Evolutionary conservation across 2,797 vertebrate genomes (phyloP), one percentile per base, ranked within the genome.

Genomic region (Acanthopagrus latus): DNA sequence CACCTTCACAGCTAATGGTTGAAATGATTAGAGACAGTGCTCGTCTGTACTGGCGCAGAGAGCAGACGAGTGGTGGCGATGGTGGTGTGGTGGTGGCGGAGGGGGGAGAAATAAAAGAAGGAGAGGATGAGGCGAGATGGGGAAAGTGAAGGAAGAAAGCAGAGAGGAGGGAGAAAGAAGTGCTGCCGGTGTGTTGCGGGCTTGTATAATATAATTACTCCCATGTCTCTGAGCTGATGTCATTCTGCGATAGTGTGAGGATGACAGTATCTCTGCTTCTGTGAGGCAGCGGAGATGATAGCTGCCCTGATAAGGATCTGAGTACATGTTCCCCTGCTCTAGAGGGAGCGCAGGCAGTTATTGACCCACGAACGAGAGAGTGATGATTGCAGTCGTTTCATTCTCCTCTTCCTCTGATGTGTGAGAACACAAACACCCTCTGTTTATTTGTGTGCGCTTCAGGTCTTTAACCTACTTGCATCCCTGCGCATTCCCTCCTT

Each of bases 241-340:
- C 93, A 92, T 91, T 90, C 90, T 89, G 89, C 78, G 91, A 91
- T 86, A 88, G 89, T 87, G 82, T 87, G 93, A 93, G 73, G 89
- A 88, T 91, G 92, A 93, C 93, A 88, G 86, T 91, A 93, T 92
- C 91, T 88, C 55, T 82, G 85, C 78, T 78, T 92, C 88, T 76
- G 82, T 62, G 74, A 88, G 82, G 88, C 89, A 93, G 90, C 50
- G 71, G 75, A 87, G 89, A 89, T 93, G 89, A 92, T 94, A 89
- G 92, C 88, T 93, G 72, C 80, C 94, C 93, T 93, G 94, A 97
- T 96, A 95, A 94, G 91, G 83, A 95, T 95, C 93, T 94, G 93
- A 93, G 93, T 94, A 93, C 92, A 94, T 93, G 94, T 88, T 88
- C 83, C 91, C 66, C 88, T 89, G 89, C 88, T 93, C 86, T 88